Conservation (phyloP, 2,888 invertebrate genomes). For the Pristionchus exspectatus region DNA sequence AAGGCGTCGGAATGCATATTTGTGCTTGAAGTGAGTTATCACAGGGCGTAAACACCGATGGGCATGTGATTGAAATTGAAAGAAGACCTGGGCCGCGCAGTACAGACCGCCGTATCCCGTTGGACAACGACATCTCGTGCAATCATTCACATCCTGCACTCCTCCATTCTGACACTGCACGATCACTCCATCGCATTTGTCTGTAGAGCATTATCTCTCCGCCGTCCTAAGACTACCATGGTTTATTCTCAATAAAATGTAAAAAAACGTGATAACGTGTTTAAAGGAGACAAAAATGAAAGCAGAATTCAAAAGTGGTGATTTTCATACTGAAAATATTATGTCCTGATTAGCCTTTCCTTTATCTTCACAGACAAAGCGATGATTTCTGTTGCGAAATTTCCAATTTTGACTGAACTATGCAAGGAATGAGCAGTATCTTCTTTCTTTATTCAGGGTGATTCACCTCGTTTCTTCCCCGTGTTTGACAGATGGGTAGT, state of each 20-base stretch:
- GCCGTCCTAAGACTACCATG: background rate
- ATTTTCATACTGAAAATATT: too few relatives aligned
- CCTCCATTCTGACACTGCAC: constrained; percentile 54
- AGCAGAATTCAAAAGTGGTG: too few relatives aligned
- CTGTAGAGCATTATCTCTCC: background rate
- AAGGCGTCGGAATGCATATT: too few relatives aligned
- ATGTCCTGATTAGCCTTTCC: background rate
- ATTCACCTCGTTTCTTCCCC: background rate
- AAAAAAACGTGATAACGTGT: too few relatives aligned
- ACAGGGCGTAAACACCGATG: too few relatives aligned
- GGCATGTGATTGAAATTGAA: too few relatives aligned
- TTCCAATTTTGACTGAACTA: background rate
- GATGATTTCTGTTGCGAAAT: background rate
- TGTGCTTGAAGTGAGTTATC: too few relatives aligned
- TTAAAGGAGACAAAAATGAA: too few relatives aligned
- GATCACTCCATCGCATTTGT: constrained; percentile 39
- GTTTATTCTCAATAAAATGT: too few relatives aligned
- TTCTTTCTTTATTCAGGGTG: background rate
- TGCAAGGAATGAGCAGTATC: background rate
- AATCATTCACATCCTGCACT: constrained; percentile 51
- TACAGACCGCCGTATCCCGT: constrained; percentile 49
- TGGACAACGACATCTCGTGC: constrained; percentile 46
- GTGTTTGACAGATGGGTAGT: constrained; percentile 11
- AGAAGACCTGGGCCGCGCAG: constrained; percentile 4
- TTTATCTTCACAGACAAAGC: background rate